Percentiles rank a stretch among this genome's conserved stretches.
These are phyloP conservation scores for Syrista parreyssii DNA, from an alignment of 2,888 invertebrate species.

Conservation along the genomic window DNA sequence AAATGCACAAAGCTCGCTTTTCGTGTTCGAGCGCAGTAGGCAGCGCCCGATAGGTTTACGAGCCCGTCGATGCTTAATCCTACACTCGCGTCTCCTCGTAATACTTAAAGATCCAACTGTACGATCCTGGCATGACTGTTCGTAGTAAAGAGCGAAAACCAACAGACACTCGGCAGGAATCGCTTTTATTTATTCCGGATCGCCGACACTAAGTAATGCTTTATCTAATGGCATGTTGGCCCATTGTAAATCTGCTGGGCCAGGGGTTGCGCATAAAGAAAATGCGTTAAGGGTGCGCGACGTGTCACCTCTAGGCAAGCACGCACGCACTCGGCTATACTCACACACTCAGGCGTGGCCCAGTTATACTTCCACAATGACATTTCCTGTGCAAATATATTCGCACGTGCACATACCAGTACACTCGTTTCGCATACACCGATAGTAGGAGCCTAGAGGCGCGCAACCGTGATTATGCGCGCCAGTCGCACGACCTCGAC, in stretches of 20 bases:
- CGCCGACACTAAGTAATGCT: constrained; percentile 2
- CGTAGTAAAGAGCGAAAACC: neutral
- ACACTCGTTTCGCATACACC: no score
- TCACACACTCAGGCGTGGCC: neutral
- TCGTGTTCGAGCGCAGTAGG: neutral
- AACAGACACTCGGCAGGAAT: neutral
- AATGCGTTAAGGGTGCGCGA: neutral
- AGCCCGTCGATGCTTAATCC: neutral
- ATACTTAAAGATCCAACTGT: no score
- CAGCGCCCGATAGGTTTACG: neutral
- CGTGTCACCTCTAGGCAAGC: neutral
- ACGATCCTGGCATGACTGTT: neutral
- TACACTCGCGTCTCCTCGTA: neutral
- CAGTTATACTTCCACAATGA: no score
- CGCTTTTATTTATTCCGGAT: constrained; percentile 1
- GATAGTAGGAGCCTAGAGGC: no score
- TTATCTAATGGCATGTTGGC: constrained; percentile 26
- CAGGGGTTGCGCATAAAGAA: neutral
- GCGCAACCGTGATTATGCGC: no score
- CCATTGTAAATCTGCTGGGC: constrained; percentile 26
- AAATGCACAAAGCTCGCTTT: neutral
- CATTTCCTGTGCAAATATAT: no score
- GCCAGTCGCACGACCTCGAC: no score
- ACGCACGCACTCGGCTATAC: neutral
- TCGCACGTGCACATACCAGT: no score